Evolutionary conservation across 2,113 vertebrate species (phyloP).

Genomic region (Carassius carassius): DNA sequence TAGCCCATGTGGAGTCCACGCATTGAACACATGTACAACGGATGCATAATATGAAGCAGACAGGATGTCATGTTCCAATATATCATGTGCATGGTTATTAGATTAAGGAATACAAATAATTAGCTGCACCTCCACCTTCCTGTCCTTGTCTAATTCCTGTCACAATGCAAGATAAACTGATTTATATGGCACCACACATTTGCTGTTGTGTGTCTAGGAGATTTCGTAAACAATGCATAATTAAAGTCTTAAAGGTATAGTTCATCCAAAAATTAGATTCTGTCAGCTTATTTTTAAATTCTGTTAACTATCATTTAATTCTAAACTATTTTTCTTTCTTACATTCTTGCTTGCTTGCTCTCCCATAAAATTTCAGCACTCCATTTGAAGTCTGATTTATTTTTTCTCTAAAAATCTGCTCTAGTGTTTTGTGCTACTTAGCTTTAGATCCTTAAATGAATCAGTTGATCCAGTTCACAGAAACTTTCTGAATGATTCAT

Average conservation of each 20-base stretch:
- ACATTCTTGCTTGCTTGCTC: too few species aligned
- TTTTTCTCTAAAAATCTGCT: too few species aligned
- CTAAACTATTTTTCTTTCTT: too few species aligned
- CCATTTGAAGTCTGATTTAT: too few species aligned
- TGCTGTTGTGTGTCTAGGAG: not conserved
- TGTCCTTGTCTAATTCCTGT: conserved; percentile 3
- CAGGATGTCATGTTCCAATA: conserved; percentile 19
- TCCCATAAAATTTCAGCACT: too few species aligned
- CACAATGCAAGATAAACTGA: not conserved
- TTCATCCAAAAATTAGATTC: not conserved
- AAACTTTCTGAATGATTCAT: not conserved
- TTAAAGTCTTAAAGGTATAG: not conserved
- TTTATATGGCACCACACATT: not conserved
- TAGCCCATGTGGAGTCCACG: conserved; percentile 2
- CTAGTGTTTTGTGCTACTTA: not conserved
- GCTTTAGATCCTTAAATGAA: not conserved
- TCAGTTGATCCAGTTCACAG: conserved; percentile 12
- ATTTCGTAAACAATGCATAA: conserved; percentile 2
- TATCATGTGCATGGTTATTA: not conserved
- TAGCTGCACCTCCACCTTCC: conserved; percentile 13
- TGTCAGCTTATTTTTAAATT: not conserved
- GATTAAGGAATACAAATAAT: conserved; percentile 1
- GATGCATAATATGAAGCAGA: conserved; percentile 10
- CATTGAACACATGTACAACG: not conserved
- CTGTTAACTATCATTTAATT: too few species aligned